Evolutionary conservation across 2,113 vertebrate species (phyloP).

Genomic region (Tragelaphus buxtoni): DNA sequence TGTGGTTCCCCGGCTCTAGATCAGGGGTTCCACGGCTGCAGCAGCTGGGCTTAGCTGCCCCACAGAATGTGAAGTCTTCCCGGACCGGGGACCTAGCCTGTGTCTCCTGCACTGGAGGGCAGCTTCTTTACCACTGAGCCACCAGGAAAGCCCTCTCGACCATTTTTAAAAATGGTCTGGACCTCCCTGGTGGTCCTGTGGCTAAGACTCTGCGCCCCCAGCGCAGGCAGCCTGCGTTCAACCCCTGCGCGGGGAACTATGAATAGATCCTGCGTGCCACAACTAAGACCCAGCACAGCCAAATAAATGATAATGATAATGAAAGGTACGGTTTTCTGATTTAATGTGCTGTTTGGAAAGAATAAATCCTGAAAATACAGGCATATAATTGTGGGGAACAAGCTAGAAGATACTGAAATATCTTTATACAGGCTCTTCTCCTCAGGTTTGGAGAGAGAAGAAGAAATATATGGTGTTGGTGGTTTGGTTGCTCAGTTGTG

Average conservation of each 20-base stretch:
- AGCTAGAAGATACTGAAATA: neutral
- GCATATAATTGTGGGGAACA: neutral
- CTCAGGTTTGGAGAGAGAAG: neutral
- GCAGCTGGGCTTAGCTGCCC: neutral
- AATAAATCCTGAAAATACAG: rapidly evolving
- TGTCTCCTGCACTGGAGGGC: neutral
- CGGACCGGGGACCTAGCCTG: neutral
- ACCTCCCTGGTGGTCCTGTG: neutral
- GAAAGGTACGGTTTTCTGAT: neutral
- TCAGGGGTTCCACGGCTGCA: neutral
- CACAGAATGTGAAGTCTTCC: neutral
- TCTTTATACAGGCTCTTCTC: neutral
- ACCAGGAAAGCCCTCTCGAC: neutral
- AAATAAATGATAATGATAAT: neutral
- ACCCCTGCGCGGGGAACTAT: neutral
- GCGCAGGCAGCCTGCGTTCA: neutral
- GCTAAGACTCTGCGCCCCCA: neutral
- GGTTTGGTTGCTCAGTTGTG: neutral
- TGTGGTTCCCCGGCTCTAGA: neutral
- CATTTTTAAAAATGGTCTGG: neutral
- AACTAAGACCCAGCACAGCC: neutral
- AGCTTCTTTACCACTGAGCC: neutral
- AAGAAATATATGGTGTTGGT: neutral
- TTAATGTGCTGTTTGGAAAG: neutral
- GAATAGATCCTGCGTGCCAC: neutral